Base-by-base conservation (phyloP, 2,113 vertebrate genomes). In the Mixornis gularis region DNA sequence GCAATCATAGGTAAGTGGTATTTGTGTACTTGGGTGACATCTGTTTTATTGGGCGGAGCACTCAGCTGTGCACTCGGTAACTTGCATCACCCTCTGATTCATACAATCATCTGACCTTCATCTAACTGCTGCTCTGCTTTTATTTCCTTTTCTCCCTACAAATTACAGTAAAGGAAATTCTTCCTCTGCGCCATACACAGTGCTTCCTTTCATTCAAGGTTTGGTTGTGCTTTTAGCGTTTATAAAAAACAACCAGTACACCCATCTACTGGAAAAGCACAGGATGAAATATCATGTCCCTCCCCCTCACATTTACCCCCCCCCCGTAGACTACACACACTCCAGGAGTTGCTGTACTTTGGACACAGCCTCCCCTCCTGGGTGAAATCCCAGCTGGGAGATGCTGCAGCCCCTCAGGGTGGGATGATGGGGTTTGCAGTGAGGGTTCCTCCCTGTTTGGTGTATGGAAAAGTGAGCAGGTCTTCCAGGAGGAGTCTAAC, bases 81-180 rank as follows among this genome's bases (percentile, higher is more conserved):
- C 79, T 92, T 91, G 88, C 88, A 83, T 93, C 77, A 92, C 62
- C 22, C 4, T 17, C 20, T 96, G 95, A 96, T 69, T 96, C 95
- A 95, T 27, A 10, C 7, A 20, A 34, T 92, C 94, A 82, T 68
- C 91, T 95, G 90, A 96, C 89, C 92, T 90, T 36, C 82, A 32
- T 27, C 69, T 49, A 22, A 34, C 73, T 91, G 64, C 81, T 58
- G 55, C 62, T 93, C 56, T 90, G 81, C 84, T 76, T 72, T 64
- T 68, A 64, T 77, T 95, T 92, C 83, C 84, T 85, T 36, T 76
- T 48, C 63, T 95, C 70, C 74, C 17, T 20, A 5, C 41, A 1
- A 70, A 40, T 79, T 66, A 62, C 58, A 66, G 77, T 34, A 79
- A 79, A 69, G 78, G 89, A 89, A 87, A 44, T 12, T 70, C 77